Evolutionary conservation across 2,888 invertebrate species (phyloP).

Genomic region (Cryptophagus acutangulus): DNA sequence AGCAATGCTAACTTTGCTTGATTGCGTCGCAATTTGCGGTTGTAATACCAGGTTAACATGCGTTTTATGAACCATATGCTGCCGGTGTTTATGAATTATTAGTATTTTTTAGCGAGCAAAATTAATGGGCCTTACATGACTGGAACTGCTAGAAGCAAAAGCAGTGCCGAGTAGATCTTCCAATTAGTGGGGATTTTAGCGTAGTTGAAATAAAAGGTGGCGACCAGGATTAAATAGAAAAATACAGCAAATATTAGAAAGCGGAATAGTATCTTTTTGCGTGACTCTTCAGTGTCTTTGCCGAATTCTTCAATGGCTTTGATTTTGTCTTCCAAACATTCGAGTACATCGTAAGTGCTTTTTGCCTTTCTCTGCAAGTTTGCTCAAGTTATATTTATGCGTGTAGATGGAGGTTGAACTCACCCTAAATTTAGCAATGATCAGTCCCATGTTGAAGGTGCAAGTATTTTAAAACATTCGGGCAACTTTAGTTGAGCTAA

Average conservation of each 20-base stretch:
- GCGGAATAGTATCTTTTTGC: conserved; percentile 76
- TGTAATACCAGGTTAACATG: conserved; percentile 83
- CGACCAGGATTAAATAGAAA: conserved; percentile 65
- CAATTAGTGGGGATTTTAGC: conserved; percentile 67
- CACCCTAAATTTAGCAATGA: conserved; percentile 65
- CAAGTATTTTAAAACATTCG: background rate
- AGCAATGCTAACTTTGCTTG: conserved; percentile 66
- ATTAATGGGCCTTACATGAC: conserved; percentile 63
- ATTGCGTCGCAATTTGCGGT: conserved; percentile 73
- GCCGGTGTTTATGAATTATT: conserved; percentile 7
- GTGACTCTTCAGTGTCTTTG: conserved; percentile 71
- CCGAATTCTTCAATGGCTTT: conserved; percentile 75
- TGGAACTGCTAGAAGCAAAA: conserved; percentile 61
- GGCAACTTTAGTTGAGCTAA: background rate
- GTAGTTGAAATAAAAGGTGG: conserved; percentile 64
- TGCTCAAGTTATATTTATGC: background rate
- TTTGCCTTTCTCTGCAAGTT: conserved; percentile 52
- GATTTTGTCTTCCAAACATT: conserved; percentile 74
- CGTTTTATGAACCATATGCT: conserved; percentile 56
- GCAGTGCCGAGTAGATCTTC: conserved; percentile 43
- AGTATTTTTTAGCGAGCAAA: background rate
- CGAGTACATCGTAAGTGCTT: conserved; percentile 56
- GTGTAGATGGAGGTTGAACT: conserved; percentile 35
- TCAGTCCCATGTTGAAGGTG: conserved; percentile 56
- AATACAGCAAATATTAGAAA: conserved; percentile 60